phyloP scores from a whole-genome alignment of 1,140 invertebrate species.

The Drosophila willistoni region DNA sequence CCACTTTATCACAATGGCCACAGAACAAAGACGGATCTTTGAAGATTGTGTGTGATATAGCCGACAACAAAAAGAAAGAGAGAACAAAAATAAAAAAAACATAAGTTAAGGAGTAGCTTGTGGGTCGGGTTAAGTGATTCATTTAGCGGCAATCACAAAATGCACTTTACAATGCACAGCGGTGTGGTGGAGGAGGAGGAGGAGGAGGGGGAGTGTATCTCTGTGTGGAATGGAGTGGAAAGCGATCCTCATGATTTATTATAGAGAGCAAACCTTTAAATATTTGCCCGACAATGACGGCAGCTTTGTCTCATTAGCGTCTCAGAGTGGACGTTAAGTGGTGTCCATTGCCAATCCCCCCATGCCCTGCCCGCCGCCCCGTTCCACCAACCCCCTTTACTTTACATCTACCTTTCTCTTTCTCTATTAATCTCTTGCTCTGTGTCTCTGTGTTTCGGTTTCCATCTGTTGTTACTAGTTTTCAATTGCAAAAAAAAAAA shows the following conservation, averaged over 20 bases:
- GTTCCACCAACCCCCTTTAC: not conserved
- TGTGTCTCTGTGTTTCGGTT: conserved; percentile 6
- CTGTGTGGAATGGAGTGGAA: conserved; percentile 20
- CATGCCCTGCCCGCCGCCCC: not conserved
- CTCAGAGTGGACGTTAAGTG: conserved; percentile 52
- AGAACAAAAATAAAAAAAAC: not conserved
- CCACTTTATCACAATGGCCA: conserved; percentile 27
- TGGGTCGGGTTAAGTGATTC: conserved; percentile 73
- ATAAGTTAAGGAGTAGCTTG: conserved; percentile 39
- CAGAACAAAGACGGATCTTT: conserved; percentile 70
- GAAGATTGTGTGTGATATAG: conserved; percentile 73
- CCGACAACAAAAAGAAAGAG: conserved; percentile 44
- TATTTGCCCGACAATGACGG: conserved; percentile 51
- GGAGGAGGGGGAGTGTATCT: no score
- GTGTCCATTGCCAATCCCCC: conserved; percentile 41
- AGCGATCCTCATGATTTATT: conserved; percentile 72
- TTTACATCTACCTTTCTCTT: not conserved
- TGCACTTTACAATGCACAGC: conserved; percentile 62
- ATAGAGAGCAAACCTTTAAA: conserved; percentile 53
- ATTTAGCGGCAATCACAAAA: conserved; percentile 79
- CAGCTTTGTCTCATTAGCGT: conserved; percentile 77
- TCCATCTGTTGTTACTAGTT: conserved; percentile 48
- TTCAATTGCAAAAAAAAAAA: conserved; percentile 54
- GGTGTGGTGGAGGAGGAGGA: not conserved
- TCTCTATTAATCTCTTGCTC: not conserved